A percentile compares a stretch with the other conserved stretches of the same genome.
phyloP scores from a whole-genome alignment of 2,113 vertebrate genomes.

The Bubo blakistoni region DNA sequence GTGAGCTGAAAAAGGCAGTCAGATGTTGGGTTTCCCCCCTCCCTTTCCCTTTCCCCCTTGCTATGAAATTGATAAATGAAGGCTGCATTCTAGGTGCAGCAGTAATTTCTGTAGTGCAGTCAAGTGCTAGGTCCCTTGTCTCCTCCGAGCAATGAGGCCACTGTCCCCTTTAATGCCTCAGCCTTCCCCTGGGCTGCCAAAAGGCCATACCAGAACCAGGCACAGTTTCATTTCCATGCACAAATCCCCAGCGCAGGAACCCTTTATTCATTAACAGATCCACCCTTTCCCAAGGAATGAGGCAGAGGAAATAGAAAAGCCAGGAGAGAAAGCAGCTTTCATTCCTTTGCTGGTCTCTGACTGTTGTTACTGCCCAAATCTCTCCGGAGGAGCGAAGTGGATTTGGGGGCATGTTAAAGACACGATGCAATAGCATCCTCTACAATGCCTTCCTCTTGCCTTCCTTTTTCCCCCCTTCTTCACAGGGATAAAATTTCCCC shows the following conservation, averaged over 20 bases:
- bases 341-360: neutral
- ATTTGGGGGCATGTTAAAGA: neutral
- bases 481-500: constrained; percentile 53
- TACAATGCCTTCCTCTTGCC: neutral
- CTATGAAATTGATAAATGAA: constrained; percentile 86
- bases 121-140: constrained; percentile 81
- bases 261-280: constrained; percentile 66
- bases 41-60: constrained; percentile 39
- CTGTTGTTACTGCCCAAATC: neutral
- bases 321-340: neutral
- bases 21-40: constrained; percentile 67
- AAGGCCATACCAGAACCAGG: constrained; percentile 48
- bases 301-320: neutral
- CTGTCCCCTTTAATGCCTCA: constrained; percentile 71
- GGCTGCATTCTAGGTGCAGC: constrained; percentile 80
- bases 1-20: constrained; percentile 72
- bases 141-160: constrained; percentile 78
- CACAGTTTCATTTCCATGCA: constrained; percentile 66
- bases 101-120: constrained; percentile 85
- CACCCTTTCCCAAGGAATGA: constrained; percentile 26
- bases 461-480: neutral
- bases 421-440: neutral
- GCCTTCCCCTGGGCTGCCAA: constrained; percentile 69
- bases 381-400: neutral
- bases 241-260: constrained; percentile 53